Evolutionary conservation across 2,888 invertebrate species (phyloP), one percentile per base, ranked within the genome.

Genomic region (Lathronympha strigana): DNA sequence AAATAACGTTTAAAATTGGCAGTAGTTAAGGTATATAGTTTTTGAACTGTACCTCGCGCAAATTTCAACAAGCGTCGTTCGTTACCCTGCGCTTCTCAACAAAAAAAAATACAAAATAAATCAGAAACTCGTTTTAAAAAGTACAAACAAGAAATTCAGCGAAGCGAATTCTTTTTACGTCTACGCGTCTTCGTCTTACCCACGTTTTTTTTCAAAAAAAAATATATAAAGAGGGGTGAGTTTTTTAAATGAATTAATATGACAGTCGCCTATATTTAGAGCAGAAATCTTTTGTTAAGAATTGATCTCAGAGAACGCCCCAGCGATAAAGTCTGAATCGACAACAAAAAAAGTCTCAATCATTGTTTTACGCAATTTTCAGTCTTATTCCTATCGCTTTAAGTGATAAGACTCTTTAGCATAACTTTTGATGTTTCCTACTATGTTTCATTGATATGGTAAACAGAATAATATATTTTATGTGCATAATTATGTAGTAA

Each of bases 171-270:
- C 15, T 61, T 68, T 73, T 69, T 61, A 66, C 68, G 70, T 67
- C 71, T 49, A 63, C 67, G 62, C 69, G 73, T 73, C 77, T 74
- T 68, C 63, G 21, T 66, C 71, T 76, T 85, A 88, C 88, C 88
- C 90, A 90, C 88, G 87, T 83, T 88, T 87, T 88, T 87, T 83
- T 74, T 77, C 9, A 13, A 72, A 76, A 73, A 75, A 81, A 83
- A 81, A 80, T n/a, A 78, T 76, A 73, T 70, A 72, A 57, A 69
- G 77, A 88, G 90, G 89, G 90, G 89, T 89, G 88, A 90, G 73
- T 64, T 50, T 63, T 63, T 57, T 60, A 23, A 49, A 58, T 49
- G 49, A 60, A 60, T 60, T 49, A 49, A 60, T 60, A 60, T 49
- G 58, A 60, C 58, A 60, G 58, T 60, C 25, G 23, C 36, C 11